A percentile compares a stretch with the other conserved stretches of the same genome.
These are phyloP conservation scores for Odontocerum albicorne DNA, from an alignment of 2,888 invertebrate species.

Conservation along the genomic window DNA sequence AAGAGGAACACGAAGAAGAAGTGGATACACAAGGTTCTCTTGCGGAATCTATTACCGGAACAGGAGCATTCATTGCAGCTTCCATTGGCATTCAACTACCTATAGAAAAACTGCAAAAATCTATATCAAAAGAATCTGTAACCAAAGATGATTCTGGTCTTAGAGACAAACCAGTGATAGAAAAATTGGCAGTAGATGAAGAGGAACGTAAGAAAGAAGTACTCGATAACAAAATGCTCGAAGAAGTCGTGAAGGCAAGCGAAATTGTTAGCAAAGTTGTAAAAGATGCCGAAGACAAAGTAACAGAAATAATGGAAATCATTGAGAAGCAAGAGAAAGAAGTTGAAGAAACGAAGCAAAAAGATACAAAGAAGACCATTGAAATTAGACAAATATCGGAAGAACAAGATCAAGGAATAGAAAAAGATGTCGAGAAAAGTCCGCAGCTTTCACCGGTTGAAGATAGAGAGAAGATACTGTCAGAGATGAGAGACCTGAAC, in stretches of 20 bases:
- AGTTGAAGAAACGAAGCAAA: conserved; percentile 7
- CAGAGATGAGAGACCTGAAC: conserved; percentile 54
- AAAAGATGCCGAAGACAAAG: conserved; percentile 19
- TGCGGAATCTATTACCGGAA: conserved; percentile 16
- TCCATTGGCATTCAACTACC: conserved; percentile 17
- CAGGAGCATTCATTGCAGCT: conserved; percentile 16
- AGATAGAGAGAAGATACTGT: conserved; percentile 44
- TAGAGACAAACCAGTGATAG: too few species aligned
- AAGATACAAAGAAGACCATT: background rate
- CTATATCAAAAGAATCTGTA: conserved; percentile 15
- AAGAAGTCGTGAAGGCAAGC: conserved; percentile 13
- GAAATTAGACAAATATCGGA: background rate
- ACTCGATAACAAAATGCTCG: conserved; percentile 10
- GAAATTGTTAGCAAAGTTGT: conserved; percentile 20
- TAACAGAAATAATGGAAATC: conserved; percentile 21
- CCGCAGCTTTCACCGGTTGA: conserved; percentile 25
- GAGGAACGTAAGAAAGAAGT: background rate
- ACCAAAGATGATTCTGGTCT: background rate
- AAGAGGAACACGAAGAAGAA: conserved; percentile 10
- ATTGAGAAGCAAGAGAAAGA: conserved; percentile 18
- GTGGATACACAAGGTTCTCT: conserved; percentile 17
- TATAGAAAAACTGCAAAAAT: conserved; percentile 13
- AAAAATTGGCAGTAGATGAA: background rate
- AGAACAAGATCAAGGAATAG: conserved; percentile 1
- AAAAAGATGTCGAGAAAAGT: conserved; percentile 29